phyloP scores from a whole-genome alignment of 2,888 invertebrate genomes.

The Hymenopus coronatus region DNA sequence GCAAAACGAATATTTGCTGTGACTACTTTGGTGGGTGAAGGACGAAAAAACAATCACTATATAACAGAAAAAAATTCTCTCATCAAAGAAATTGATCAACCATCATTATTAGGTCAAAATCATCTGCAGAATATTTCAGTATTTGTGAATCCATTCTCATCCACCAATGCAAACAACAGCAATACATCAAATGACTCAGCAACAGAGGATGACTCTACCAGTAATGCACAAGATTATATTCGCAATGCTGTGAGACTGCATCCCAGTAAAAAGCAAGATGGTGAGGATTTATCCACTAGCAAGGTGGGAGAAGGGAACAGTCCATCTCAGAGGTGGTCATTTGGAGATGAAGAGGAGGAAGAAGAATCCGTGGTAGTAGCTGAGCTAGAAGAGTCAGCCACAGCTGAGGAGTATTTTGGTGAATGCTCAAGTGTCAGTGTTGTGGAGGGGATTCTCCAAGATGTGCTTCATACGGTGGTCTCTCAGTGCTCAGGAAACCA shows the following conservation, averaged over 20 bases:
- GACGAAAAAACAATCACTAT: slow-evolving; percentile 48
- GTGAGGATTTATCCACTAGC: background rate
- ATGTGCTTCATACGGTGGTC: slow-evolving; percentile 56
- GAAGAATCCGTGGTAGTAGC: background rate
- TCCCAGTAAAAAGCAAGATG: slow-evolving; percentile 1
- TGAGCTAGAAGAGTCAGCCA: slow-evolving; percentile 55
- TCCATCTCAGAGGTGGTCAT: slow-evolving; percentile 5
- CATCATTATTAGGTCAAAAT: slow-evolving; percentile 50
- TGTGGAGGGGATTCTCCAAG: slow-evolving; percentile 57
- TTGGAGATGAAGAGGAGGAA: background rate
- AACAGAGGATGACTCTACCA: slow-evolving; percentile 42
- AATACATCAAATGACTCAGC: slow-evolving; percentile 45
- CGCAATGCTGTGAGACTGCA: slow-evolving; percentile 44
- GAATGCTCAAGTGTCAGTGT: slow-evolving; percentile 46
- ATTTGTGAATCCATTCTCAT: slow-evolving; percentile 62
- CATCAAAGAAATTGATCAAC: slow-evolving; percentile 52
- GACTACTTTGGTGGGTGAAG: slow-evolving; percentile 49
- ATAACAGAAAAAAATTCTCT: slow-evolving; percentile 46
- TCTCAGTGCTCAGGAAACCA: slow-evolving; percentile 18
- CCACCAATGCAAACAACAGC: slow-evolving; percentile 41
- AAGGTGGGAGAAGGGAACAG: background rate
- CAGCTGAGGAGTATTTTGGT: slow-evolving; percentile 65
- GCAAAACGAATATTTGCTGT: slow-evolving; percentile 54
- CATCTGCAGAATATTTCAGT: slow-evolving; percentile 58
- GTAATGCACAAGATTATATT: slow-evolving; percentile 42